Conservation (phyloP, 1,140 invertebrate genomes). For the Trichoplusia ni region DNA sequence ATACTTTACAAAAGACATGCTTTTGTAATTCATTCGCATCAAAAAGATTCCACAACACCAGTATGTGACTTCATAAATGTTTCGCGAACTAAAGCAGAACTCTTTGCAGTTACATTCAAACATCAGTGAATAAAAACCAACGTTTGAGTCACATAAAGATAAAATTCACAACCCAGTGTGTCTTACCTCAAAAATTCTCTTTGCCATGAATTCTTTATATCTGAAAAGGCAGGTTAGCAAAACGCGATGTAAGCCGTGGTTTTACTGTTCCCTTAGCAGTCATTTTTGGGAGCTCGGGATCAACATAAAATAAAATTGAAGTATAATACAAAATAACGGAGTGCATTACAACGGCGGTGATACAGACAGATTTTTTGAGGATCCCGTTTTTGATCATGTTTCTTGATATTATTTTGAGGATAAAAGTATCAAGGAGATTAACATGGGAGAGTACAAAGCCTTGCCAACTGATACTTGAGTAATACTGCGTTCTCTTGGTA, state of each 20-base stretch:
- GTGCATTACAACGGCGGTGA: slow-evolving; percentile 17
- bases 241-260: slow-evolving; percentile 52
- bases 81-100: background rate
- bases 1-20: too few relatives aligned
- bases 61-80: background rate
- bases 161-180: slow-evolving; percentile 52
- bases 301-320: slow-evolving; percentile 74
- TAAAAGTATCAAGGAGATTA: background rate
- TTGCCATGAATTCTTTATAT: slow-evolving; percentile 70
- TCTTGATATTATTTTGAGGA: background rate
- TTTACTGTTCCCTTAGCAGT: slow-evolving; percentile 66
- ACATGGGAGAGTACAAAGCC: too few relatives aligned
- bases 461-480: too few relatives aligned
- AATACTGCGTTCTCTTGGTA: too few relatives aligned
- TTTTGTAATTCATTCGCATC: too few relatives aligned
- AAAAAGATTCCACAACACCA: slow-evolving; percentile 2
- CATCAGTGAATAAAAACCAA: slow-evolving; percentile 13
- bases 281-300: slow-evolving; percentile 60
- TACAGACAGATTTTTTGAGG: slow-evolving; percentile 5
- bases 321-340: slow-evolving; percentile 50
- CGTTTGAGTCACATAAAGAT: slow-evolving; percentile 18
- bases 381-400: background rate
- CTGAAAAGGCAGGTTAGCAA: slow-evolving; percentile 53
- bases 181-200: slow-evolving; percentile 56
- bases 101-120: slow-evolving; percentile 7